Base-by-base conservation (phyloP, 2,113 vertebrate species). In the Eolophus roseicapilla region DNA sequence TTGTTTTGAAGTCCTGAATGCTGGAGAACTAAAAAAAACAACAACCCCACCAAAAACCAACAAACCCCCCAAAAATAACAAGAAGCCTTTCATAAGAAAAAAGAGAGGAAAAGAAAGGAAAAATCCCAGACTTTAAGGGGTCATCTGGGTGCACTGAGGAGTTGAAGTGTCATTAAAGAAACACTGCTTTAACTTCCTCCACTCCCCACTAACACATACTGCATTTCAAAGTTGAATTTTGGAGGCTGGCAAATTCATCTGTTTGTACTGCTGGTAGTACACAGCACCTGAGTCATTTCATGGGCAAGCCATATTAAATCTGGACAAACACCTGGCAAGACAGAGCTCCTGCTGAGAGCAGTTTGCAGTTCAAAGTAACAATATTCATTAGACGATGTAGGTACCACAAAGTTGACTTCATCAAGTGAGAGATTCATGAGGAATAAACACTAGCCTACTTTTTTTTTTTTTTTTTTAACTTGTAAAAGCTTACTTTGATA, bases 81-180 rank as follows among this genome's bases (percentile, higher is more conserved):
- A 93, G 63, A 73, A 82, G 47, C 15, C 53, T 95, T 96, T 94
- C 79, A 74, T 74, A 57, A 47, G 79, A 79, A 50, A 63, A 90
- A 44, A 78, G 46, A 65, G 49, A 15, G 47, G 39, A 41, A 90
- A 85, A 95, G 21, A 67, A 93, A 92, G 21, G 70, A 76, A 92
- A 93, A 92, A 65, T 57, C 44, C 21, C 20, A 82, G 63, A 41
- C 64, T 88, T 74, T 43, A 55, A 86, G 44, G 13, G 79, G 35
- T 95, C 68, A 86, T 47, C 46, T 88, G 90, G 55, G 46, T 86
- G 59, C 71, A 90, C 55, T 39, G 86, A 68, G 46, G 71, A 90
- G 43, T 55, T 86, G 41, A 92, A 81, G 33, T 76, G 15, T 29
- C 2, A 0, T 81, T 90, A 75, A 86, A 85, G 46, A 95, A 90